These are phyloP conservation scores for Scomber japonicus DNA, from an alignment of 2,113 vertebrate genomes.

Conservation along the genomic window DNA sequence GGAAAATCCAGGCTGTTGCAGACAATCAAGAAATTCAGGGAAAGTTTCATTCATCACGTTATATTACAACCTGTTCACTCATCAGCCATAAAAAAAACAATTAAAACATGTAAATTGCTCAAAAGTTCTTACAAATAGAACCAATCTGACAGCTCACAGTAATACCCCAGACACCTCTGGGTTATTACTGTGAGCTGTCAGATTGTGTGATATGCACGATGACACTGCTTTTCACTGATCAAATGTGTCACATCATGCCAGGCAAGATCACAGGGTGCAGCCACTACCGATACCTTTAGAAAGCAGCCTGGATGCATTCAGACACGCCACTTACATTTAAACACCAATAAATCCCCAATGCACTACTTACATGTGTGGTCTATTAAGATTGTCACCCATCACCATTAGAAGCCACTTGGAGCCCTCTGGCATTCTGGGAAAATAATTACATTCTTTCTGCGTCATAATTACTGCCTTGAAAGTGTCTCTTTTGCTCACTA, in stretches of 20 bases:
- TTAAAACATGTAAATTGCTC: no score
- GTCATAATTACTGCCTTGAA: conserved; percentile 78
- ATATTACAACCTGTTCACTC: neutral
- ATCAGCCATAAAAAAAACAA: neutral
- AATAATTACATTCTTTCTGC: conserved; percentile 78
- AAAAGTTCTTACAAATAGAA: no score
- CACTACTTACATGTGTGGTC: conserved; percentile 54
- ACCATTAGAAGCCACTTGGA: conserved; percentile 64
- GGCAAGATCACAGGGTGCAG: conserved; percentile 63
- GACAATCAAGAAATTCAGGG: no score
- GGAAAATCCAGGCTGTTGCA: no score
- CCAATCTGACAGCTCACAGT: no score
- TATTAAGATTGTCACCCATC: conserved; percentile 80
- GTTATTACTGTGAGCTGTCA: conserved; percentile 61
- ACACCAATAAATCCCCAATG: conserved; percentile 70
- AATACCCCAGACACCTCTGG: conserved; percentile 1
- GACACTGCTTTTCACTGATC: conserved; percentile 59
- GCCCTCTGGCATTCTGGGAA: conserved; percentile 73
- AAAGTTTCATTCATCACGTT: no score
- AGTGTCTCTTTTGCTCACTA: conserved; percentile 72
- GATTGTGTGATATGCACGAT: conserved; percentile 28
- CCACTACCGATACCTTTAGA: conserved; percentile 44
- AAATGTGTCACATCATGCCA: conserved; percentile 68
- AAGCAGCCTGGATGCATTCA: conserved; percentile 49
- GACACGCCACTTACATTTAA: conserved; percentile 70